Base-by-base conservation (phyloP, 2,888 invertebrate genomes). In the Pteria penguin region DNA sequence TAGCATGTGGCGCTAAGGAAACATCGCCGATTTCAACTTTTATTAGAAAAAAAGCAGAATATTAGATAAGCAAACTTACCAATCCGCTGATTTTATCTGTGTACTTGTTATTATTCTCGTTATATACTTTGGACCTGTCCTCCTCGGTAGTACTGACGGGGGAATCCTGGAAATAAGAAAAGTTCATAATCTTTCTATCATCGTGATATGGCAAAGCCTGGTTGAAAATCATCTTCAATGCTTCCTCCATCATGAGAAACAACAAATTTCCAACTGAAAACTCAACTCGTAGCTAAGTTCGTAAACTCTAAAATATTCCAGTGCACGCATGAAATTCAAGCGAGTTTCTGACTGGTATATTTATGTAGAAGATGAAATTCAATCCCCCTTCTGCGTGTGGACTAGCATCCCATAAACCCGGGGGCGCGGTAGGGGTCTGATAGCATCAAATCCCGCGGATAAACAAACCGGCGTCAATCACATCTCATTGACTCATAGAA, bases 331-430 rank as follows among this genome's bases (percentile, higher is more conserved):
- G 45, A 45, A 45, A 45, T 45, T 45, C 45, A 45, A 45, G 45
- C 45, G 8, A 18, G 18, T 14, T 14, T 45, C 45, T 45, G 11
- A 8, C 45, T 18, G n/a, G n/a, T n/a, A n/a, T n/a, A n/a, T n/a
- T n/a, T n/a, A n/a, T n/a, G n/a, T 45, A 8, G 45, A 57, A 32
- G 57, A 55, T 68, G 68, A 68, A 68, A 68, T 68, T 68, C 57
- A 68, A 68, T 68, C 45, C 68, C 68, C 27, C 27, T 24, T 31
- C 57, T 57, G 45, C 57, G 57, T 57, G 68, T 68, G 68, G 68
- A 68, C 68, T 68, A 33, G 68, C 68, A 68, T 68, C 68, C 57
- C 68, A 57, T 57, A 68, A 68, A 57, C 45, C 55, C 22, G 55
- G 68, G 33, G 68, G 68, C 68, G 29, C 57, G 52, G 22, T 33